Percentiles rank a stretch among this genome's conserved stretches.
Evolutionary conservation across 2,113 vertebrate genomes (phyloP).

Genomic region (Ptilorrhoa leucosticta): DNA sequence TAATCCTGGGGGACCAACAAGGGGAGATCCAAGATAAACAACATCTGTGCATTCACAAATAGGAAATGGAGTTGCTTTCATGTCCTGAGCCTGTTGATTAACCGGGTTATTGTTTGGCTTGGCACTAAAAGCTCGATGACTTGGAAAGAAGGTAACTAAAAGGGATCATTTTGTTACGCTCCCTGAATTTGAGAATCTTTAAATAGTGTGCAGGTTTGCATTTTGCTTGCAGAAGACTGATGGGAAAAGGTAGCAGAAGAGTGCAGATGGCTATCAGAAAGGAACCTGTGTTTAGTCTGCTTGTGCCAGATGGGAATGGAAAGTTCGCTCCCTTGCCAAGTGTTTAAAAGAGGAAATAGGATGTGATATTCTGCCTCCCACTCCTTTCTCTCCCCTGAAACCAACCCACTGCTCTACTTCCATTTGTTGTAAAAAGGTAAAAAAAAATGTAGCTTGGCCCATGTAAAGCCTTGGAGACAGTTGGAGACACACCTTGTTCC

Average conservation of each 20-base stretch:
- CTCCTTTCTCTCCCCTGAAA: constrained; percentile 54
- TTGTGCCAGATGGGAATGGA: constrained; percentile 56
- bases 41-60: constrained; percentile 72
- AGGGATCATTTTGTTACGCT: constrained; percentile 10
- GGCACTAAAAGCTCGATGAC: neutral
- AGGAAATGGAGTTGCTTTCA: constrained; percentile 64
- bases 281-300: constrained; percentile 40
- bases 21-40: constrained; percentile 63
- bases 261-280: constrained; percentile 25
- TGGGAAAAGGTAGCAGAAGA: constrained; percentile 45
- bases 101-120: constrained; percentile 23
- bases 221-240: constrained; percentile 30
- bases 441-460: neutral
- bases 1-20: neutral
- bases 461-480: neutral
- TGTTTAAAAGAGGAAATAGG: constrained; percentile 65
- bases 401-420: constrained; percentile 24
- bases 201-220: neutral
- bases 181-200: neutral
- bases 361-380: constrained; percentile 59
- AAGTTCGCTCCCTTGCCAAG: constrained; percentile 51
- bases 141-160: constrained; percentile 17
- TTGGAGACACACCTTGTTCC: neutral
- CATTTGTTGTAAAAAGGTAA: constrained; percentile 34
- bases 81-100: constrained; percentile 48